A percentile compares a stretch with the other conserved stretches of the same genome.
phyloP scores from a whole-genome alignment of 2,113 vertebrate genomes.

The Castor canadensis region DNA sequence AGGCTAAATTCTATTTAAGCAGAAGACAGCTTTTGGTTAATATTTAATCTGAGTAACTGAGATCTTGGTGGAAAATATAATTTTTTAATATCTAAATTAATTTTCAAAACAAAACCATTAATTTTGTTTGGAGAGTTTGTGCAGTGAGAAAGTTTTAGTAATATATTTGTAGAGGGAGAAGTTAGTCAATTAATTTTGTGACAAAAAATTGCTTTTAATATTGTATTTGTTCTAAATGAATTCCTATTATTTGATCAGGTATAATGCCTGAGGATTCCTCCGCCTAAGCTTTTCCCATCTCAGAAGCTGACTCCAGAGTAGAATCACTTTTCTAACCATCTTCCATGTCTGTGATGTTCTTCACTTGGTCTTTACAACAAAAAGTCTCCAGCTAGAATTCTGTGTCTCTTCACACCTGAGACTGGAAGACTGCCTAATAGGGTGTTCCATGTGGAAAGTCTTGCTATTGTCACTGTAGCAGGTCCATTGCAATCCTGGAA shows the following conservation, averaged over 20 bases:
- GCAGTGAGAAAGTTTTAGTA: conserved; percentile 88
- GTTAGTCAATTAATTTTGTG: conserved; percentile 86
- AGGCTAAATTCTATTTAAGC: conserved; percentile 92
- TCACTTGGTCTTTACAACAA: not conserved
- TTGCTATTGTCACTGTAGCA: not conserved
- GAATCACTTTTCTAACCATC: not conserved
- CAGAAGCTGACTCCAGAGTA: not conserved
- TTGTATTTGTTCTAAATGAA: conserved; percentile 85
- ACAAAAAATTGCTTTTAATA: conserved; percentile 84
- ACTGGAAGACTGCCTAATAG: not conserved
- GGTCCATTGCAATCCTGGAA: not conserved
- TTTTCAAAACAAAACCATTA: conserved; percentile 93
- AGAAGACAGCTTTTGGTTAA: conserved; percentile 91
- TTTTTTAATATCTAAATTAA: conserved; percentile 95
- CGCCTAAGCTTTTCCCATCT: conserved; percentile 56
- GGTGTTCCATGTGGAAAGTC: not conserved
- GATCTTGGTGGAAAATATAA: conserved; percentile 94
- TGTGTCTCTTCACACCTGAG: not conserved
- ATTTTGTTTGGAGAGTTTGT: conserved; percentile 89
- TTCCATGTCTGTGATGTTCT: not conserved
- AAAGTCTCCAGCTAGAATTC: not conserved
- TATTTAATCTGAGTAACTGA: conserved; percentile 94
- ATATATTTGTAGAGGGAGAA: conserved; percentile 85
- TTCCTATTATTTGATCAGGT: conserved; percentile 85
- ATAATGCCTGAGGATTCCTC: conserved; percentile 67